Evolutionary conservation across 2,888 invertebrate genomes (phyloP), one percentile per base, ranked within the genome.

Genomic region (Flabesymbios commensalis): DNA sequence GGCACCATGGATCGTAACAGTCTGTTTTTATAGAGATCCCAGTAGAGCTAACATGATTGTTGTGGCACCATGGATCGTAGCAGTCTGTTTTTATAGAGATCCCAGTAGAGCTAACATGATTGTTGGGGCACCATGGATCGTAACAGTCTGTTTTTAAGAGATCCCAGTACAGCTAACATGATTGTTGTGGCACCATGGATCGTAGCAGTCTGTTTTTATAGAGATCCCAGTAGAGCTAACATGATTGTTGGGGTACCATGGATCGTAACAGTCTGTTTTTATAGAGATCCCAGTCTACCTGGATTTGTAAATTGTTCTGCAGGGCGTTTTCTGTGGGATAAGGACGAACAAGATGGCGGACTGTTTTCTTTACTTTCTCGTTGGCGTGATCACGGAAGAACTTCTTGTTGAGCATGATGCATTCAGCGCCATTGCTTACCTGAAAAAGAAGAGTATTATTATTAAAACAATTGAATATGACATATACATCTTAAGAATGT

Each of bases 331-430:
- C 78, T 3, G 68, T 70, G 1, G 80, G 80, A 67, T 79, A 80
- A 3, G 76, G 77, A 10, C 74, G 68, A n/a, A 75, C 67, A 17
- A 68, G 68, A 31, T 74, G 70, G 10, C 77, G 72, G 14, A 79
- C 62, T 29, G 64, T 52, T 55, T 73, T 68, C 63, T 72, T 77
- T 10, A 79, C 76, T 14, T 58, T n/a, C 41, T 77, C 76, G 43
- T 74, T 79, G 28, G 78, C 77, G 60, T 80, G 73, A 57, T 75
- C 73, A n/a, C 70, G 63, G 66, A 76, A 80, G 63, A 78, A 78
- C n/a, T 72, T 74, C 64, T 79, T 79, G 2, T 74, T 75, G 19
- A 80, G 57, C 78, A 80, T 79, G 45, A 80, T 73, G 41, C 78
- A 78, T 61, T 80, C 80, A 0, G 80, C 79, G 3, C 79, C 80